Base-by-base conservation (phyloP, 1,140 invertebrate species). In the Amphibalanus amphitrite region DNA sequence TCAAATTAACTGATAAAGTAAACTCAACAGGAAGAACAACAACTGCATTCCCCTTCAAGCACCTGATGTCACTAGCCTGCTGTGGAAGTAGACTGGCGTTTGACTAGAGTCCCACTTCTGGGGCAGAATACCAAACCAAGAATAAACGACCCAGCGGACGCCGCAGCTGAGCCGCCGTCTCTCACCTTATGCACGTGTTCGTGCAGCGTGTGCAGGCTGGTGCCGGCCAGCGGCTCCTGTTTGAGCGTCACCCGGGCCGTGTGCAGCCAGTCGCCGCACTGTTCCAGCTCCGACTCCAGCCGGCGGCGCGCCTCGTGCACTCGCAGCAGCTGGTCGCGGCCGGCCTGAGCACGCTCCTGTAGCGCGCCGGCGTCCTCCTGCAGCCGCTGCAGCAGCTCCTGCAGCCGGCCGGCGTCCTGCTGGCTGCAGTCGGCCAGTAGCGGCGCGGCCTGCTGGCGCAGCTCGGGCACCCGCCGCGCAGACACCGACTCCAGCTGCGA, bases 211-310 rank as follows among this genome's bases (percentile, higher is more conserved):
- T 13, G 13, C 47, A 59, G 47, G 20, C 20, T 59, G 47, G 47
- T 59, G 47, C 13, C 47, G 10, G 47, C 23, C 13, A 59, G 47
- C 47, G 47, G 47, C 47, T 59, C 47, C 13, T 59, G 47, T 13
- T 23, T 13, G 13, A 59, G 47, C 47, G 47, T 59, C 23, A 91
- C 89, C 82, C 94, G 91, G 69, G 90, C 90, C 83, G 94, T 88
- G 70, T 90, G 89, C 28, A 93, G 81, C 91, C 91, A 94, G 74
- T 90, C 86, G 74, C 89, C 85, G 77, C 89, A 90, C 75, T 88
- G 87, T 71, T 90, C 87, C 67, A 91, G 82, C 72, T 90, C 87
- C 70, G 84, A 86, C 80, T 95, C 91, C 76, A 95, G 91, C 26
- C 87, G 83, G 78, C 86, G 88, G 75, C 92, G 84, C 28, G 86